Evolutionary conservation across 2,113 vertebrate genomes (phyloP), one percentile per base, ranked within the genome.

Genomic region (Centropristis striata): DNA sequence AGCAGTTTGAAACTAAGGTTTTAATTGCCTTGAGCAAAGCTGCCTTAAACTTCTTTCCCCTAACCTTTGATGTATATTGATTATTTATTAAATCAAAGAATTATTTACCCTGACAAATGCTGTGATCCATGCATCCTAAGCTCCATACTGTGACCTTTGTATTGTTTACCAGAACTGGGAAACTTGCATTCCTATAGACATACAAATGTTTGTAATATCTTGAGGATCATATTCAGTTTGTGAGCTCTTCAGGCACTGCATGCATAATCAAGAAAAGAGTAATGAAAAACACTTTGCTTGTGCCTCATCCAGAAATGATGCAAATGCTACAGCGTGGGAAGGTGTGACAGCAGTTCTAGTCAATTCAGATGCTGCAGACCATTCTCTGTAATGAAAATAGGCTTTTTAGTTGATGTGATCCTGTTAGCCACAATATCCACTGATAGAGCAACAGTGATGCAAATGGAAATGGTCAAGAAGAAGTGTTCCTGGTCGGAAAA

Each of bases 341-440:
- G 88, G 76, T 89, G 88, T 87, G 85, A 90, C 89, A 79, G 83
- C 83, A 75, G 83, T 88, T 88, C 75, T 61, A 74, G 57, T 88
- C 79, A 47, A 76, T 86, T 84, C 66, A 82, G 69, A 81, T 68
- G 41, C 55, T 61, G 73, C 71, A 25, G 81, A 86, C 81, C 32
- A 50, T 78, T 89, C 75, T 71, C 60, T 66, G 61, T 78, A 28
- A 21, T 79, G 61, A 81, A 87, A 84, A 87, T 69, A 58, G 64
- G 50, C 64, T 72, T 83, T 88, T 90, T 73, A 80, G 53, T 65
- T 57, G 49, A 84, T 78, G 51, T 75, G 83, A 85, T 85, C 61
- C 74, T 68, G 83, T 88, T 80, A 78, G 70, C 53, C 66, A 51
- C 49, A 59, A 74, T 86, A 81, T 60, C 53, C 50, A 23, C 44